A percentile compares a stretch with the other conserved stretches of the same genome.
phyloP scores from a whole-genome alignment of 30 jellyfish, hydroid and myxozoan genomes.

The Nemopilema nomurai region DNA sequence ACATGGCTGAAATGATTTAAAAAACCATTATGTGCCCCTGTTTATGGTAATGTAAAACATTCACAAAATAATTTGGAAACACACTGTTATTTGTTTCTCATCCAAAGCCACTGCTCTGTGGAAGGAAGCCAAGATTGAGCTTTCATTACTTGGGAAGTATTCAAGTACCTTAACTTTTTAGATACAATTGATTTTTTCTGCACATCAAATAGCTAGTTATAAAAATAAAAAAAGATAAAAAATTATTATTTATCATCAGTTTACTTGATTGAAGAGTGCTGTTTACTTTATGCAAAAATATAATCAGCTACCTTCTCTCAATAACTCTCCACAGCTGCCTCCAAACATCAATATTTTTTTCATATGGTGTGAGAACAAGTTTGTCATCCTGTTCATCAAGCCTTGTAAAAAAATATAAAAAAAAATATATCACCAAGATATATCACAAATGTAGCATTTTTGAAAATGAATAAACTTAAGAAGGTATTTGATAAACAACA shows the following conservation, averaged over 20 bases:
- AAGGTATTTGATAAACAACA: no score
- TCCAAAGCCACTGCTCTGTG: no score
- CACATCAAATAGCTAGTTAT: no score
- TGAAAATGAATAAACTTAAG: not conserved
- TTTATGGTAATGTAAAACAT: no score
- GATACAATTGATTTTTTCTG: no score
- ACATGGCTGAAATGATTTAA: slow-evolving; percentile 73
- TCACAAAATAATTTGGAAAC: no score
- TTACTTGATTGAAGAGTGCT: not conserved
- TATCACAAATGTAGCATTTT: not conserved
- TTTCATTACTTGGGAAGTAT: no score
- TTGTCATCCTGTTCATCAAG: slow-evolving; percentile 66
- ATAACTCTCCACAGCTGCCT: slow-evolving; percentile 98
- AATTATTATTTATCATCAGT: not conserved
- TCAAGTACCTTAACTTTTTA: no score
- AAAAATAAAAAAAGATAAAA: not conserved
- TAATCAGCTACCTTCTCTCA: slow-evolving; percentile 84
- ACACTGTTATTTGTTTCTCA: no score
- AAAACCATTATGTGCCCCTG: not conserved
- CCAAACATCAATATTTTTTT: slow-evolving; percentile 97
- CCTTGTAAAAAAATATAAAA: not conserved
- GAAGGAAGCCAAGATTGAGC: no score
- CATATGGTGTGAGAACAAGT: slow-evolving; percentile 91
- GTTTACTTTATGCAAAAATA: not conserved
- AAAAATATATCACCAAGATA: not conserved